phyloP scores from a whole-genome alignment of 2,888 invertebrate genomes.

The Mesorhabditis belari region DNA sequence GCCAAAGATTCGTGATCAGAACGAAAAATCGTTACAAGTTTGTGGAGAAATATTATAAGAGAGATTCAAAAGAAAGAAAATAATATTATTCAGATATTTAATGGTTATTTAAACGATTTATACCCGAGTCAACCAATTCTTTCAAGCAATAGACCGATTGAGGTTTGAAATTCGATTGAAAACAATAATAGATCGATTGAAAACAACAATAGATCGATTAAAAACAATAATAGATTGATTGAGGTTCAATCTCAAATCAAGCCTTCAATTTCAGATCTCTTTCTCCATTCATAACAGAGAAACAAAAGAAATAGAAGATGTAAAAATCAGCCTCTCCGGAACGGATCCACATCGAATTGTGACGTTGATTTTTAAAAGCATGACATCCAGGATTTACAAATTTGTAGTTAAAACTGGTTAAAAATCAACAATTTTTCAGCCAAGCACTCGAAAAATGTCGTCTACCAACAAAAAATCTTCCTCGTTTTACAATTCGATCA shows the following conservation, averaged over 20 bases:
- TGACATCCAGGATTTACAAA: neutral
- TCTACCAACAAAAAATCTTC: neutral
- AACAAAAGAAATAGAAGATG: constrained; percentile 18
- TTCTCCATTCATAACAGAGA: constrained; percentile 31
- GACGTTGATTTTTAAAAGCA: constrained; percentile 15
- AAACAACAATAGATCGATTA: no score
- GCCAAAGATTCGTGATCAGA: constrained; percentile 51
- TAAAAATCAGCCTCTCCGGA: constrained; percentile 39
- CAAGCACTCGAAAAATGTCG: neutral
- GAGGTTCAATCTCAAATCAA: neutral
- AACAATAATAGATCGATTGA: no score
- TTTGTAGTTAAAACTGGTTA: no score
- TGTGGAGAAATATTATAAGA: neutral
- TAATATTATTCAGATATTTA: constrained; percentile 49
- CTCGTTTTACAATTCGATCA: neutral
- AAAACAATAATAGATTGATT: constrained; percentile 3
- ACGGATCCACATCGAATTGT: constrained; percentile 44
- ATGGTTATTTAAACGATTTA: constrained; percentile 50
- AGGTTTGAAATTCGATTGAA: constrained; percentile 11
- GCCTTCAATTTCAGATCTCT: constrained; percentile 20
- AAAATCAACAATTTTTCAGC: no score
- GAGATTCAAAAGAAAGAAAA: neutral
- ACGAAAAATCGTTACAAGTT: constrained; percentile 49
- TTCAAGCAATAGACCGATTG: constrained; percentile 9
- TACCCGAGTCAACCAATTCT: constrained; percentile 30